Evolutionary conservation across 92 coral and sea anemone species (phyloP).

Genomic region (Heliopora coerulea): DNA sequence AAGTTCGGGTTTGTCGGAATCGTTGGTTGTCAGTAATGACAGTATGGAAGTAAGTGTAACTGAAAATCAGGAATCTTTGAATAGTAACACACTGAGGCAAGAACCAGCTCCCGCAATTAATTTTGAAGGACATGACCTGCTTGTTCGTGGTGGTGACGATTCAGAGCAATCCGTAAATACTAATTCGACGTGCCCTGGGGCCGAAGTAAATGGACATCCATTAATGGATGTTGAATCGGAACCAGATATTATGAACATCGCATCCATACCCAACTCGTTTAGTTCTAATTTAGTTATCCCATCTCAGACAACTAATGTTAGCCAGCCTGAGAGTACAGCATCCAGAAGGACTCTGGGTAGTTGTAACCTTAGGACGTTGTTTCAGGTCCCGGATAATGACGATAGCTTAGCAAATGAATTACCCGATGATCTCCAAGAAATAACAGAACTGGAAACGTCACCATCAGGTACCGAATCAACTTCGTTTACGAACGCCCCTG

Average conservation of each 20-base stretch:
- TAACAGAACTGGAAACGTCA: neutral
- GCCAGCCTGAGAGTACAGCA: neutral
- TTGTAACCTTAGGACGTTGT: slow-evolving; percentile 37
- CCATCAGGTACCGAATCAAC: neutral
- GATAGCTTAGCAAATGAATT: neutral
- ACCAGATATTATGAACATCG: slow-evolving; percentile 36
- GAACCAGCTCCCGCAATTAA: neutral
- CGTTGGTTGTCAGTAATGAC: neutral
- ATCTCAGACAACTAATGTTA: neutral
- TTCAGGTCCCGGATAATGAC: slow-evolving; percentile 29
- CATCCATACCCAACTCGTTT: slow-evolving; percentile 5
- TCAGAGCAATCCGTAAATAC: neutral
- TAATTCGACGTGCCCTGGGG: neutral
- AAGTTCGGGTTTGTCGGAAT: neutral
- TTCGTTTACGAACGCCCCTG: neutral
- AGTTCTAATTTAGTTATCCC: slow-evolving; percentile 21
- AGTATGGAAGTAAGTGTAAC: neutral
- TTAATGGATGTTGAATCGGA: slow-evolving; percentile 35
- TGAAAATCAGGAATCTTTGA: slow-evolving; percentile 2
- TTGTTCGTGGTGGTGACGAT: neutral
- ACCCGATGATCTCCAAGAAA: neutral
- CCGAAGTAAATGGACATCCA: neutral
- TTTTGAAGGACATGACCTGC: neutral
- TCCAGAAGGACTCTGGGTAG: slow-evolving; percentile 28
- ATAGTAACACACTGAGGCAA: neutral